Conservation (phyloP, 2,113 vertebrate species). For the Lycaon pictus region DNA sequence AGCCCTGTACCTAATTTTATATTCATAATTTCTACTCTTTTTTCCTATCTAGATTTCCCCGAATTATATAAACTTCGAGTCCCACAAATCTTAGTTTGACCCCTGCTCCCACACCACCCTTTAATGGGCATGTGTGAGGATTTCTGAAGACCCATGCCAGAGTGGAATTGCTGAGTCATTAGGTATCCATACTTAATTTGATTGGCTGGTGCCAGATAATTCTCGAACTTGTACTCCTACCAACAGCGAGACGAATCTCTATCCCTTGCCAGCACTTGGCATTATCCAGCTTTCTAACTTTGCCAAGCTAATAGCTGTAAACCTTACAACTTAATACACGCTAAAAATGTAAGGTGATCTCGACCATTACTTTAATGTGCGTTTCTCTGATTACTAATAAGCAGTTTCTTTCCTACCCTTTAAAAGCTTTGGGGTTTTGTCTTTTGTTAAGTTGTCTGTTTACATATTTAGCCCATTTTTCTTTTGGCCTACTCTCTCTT, state of each 20-base stretch:
- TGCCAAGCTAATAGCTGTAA: not conserved
- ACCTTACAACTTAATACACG: not conserved
- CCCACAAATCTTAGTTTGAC: not conserved
- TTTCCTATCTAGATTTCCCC: not conserved
- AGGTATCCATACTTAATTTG: not conserved
- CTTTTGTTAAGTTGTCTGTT: not conserved
- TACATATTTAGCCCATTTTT: not conserved
- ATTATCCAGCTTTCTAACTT: not conserved
- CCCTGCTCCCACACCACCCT: not conserved
- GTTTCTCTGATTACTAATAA: constrained; percentile 13
- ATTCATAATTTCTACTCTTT: not conserved
- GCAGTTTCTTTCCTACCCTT: constrained; percentile 32
- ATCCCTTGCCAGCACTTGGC: not conserved
- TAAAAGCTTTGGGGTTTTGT: not conserved
- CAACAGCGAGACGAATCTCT: not conserved
- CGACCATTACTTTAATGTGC: not conserved
- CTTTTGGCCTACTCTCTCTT: not conserved
- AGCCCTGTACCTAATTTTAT: not conserved
- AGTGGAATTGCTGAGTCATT: not conserved
- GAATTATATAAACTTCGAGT: not conserved
- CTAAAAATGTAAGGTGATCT: not conserved
- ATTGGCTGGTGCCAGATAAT: not conserved
- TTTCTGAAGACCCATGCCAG: not conserved
- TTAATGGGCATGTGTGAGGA: not conserved
- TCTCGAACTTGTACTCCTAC: not conserved